Evolutionary conservation across 2,113 vertebrate genomes (phyloP).

Genomic region (Suncus etruscus): DNA sequence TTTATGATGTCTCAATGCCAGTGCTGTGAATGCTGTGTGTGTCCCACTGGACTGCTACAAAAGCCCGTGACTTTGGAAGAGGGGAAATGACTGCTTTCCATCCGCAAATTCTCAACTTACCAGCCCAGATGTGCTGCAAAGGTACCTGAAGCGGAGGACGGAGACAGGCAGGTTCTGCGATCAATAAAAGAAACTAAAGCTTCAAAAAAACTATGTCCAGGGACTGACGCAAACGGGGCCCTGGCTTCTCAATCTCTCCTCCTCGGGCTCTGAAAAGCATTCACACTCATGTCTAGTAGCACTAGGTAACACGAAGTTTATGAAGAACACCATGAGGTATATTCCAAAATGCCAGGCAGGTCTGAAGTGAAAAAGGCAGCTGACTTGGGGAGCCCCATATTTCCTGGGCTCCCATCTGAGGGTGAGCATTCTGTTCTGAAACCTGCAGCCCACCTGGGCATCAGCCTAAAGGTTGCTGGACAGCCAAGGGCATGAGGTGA

Average conservation of each 20-base stretch:
- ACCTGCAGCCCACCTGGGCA: background rate
- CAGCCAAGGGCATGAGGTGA: background rate
- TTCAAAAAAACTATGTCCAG: background rate
- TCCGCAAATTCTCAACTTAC: constrained; percentile 62
- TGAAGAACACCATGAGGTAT: too few species aligned
- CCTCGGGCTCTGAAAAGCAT: background rate
- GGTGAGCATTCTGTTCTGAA: background rate
- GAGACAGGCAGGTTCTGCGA: too few species aligned
- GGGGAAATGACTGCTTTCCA: constrained; percentile 38
- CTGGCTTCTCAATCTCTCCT: too few species aligned
- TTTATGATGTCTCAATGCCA: constrained; percentile 53
- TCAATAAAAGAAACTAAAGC: constrained; percentile 27
- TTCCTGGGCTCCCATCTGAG: background rate
- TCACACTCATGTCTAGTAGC: background rate
- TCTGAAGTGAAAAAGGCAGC: too few species aligned
- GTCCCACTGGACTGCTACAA: background rate
- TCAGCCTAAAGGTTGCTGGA: background rate
- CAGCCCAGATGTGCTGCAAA: background rate
- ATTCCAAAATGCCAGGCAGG: too few species aligned
- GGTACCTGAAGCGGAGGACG: background rate
- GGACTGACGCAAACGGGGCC: too few species aligned
- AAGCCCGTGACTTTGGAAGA: constrained; percentile 57
- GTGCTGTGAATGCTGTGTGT: constrained; percentile 40
- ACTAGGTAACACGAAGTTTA: too few species aligned
- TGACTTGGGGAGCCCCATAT: background rate